phyloP scores from a whole-genome alignment of 2,113 vertebrate genomes.

The Sorex araneus region DNA sequence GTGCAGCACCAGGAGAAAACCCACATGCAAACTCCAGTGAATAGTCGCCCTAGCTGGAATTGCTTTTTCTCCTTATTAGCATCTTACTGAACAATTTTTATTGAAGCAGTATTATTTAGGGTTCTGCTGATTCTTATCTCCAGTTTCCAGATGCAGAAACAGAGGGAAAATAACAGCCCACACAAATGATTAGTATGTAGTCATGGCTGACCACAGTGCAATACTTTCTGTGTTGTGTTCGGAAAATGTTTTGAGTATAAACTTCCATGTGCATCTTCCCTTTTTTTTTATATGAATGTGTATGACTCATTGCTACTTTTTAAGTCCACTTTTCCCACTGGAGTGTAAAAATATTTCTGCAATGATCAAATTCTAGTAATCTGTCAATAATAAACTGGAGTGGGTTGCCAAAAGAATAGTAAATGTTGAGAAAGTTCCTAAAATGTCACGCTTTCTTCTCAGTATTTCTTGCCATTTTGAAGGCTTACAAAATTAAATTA shows the following conservation, averaged over 20 bases:
- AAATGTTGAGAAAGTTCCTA: conserved; percentile 21
- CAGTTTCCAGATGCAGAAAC: background rate
- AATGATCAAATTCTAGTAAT: conserved; percentile 38
- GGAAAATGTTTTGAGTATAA: background rate
- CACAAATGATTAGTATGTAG: background rate
- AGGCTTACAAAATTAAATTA: conserved; percentile 44
- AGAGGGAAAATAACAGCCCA: background rate
- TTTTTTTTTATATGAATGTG: background rate
- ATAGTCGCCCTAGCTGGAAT: background rate
- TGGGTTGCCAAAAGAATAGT: background rate
- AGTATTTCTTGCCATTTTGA: conserved; percentile 40
- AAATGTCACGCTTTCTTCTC: conserved; percentile 16
- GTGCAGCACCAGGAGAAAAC: background rate
- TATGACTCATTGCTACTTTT: background rate
- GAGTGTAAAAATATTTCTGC: conserved; percentile 29
- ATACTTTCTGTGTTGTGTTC: background rate
- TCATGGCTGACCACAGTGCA: background rate
- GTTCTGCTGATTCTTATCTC: background rate
- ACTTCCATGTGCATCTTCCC: background rate
- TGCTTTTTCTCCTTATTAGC: background rate
- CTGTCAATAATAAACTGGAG: conserved; percentile 9
- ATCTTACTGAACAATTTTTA: background rate
- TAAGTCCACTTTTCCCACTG: background rate
- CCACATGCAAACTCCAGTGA: background rate
- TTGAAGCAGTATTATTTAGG: background rate